phyloP scores from a whole-genome alignment of 1,140 invertebrate genomes.

The Sesamia nonagrioides region DNA sequence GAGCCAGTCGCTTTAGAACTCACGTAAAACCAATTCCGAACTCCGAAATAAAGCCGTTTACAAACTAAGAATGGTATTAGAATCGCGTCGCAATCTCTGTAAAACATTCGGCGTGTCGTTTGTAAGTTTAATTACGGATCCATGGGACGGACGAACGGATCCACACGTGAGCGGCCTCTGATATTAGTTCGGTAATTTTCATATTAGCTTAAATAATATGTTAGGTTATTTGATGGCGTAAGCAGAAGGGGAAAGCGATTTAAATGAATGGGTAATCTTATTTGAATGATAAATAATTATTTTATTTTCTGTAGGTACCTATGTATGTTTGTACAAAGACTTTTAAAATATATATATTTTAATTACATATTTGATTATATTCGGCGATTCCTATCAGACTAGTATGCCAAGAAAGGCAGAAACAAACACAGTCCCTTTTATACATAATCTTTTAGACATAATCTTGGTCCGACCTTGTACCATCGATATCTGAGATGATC shows the following conservation, averaged over 20 bases:
- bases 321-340: no score
- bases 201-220: slow-evolving; percentile 82
- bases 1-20: not conserved
- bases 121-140: slow-evolving; percentile 60
- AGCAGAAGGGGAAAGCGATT: slow-evolving; percentile 20
- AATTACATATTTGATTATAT: no score
- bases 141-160: slow-evolving; percentile 52
- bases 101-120: slow-evolving; percentile 58
- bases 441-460: no score
- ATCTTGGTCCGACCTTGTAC: no score
- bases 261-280: not conserved
- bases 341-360: no score
- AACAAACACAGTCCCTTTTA: no score
- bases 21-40: slow-evolving; percentile 18
- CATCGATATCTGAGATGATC: no score
- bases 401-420: no score
- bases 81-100: slow-evolving; percentile 40
- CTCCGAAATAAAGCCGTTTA: slow-evolving; percentile 43
- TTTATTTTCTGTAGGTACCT: no score
- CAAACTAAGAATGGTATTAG: slow-evolving; percentile 47
- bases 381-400: no score
- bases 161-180: slow-evolving; percentile 67
- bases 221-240: slow-evolving; percentile 58
- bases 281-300: slow-evolving; percentile 6
- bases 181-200: slow-evolving; percentile 82